Base-by-base conservation (phyloP, 1,140 invertebrate species). In the Heliconius himera region DNA sequence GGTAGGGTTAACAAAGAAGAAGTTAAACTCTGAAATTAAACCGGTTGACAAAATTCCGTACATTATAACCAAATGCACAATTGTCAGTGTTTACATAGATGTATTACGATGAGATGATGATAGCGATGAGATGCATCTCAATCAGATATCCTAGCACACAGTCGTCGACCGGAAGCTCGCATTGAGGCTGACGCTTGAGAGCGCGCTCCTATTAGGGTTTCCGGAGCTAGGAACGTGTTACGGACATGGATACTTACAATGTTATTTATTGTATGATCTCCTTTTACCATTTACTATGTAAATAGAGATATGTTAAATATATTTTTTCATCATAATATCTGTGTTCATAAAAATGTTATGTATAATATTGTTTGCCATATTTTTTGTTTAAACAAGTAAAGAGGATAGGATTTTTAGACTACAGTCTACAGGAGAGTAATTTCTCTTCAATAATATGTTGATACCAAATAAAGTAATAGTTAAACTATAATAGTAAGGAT, bases 101-200 rank as follows among this genome's bases (percentile, higher is more conserved):
- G 1, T 3, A 73, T 26, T 51, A 51, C 22, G 41, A 46, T 46
- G 41, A 46, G 41, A 46, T 46, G 41, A 46, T 46, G 41, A 46
- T 46, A 46, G 3, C 26, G 11, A 66, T 26, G 22, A 66, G 26
- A 66, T 66, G 60, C 60, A 29, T 74, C 18, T 16, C 38, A 73
- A 74, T 74, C 73, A 74, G 26, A 54, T 54, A 49, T 54, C 73
- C 73, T 56, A 22, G n/a, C 73, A 13, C 20, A 74, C 46, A 54
- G 26, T 51, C 46, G 46, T 51, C 46, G 41, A 49, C 29, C 73
- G 73, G 73, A 74, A 74, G 49, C 38, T 46, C 49, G 49, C 73
- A 51, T 74, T 51, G 46, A 74, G 26, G 73, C 73, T 51, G 72
- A 38, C 13, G 46, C 73, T 22, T 51, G 73, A 74, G 73, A 74